Evolutionary conservation across 30 jellyfish, hydroid and myxozoan species (phyloP).

Genomic region (Hydractinia echinata): DNA sequence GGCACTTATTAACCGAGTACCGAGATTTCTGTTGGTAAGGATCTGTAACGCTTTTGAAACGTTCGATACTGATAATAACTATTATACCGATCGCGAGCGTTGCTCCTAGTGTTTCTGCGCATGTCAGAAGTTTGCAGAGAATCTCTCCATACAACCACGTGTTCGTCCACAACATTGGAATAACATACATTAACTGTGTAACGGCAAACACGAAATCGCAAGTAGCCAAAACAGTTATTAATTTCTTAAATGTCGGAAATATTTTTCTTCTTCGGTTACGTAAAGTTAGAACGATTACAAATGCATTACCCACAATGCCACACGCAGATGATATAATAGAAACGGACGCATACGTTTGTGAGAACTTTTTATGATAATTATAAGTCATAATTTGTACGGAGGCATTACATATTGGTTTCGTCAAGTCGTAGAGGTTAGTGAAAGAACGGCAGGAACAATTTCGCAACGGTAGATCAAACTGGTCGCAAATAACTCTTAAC

Average conservation of each 20-base stretch:
- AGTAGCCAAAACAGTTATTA: constrained; percentile 32
- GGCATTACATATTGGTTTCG: too few relatives aligned
- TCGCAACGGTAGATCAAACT: too few relatives aligned
- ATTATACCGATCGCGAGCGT: constrained; percentile 34
- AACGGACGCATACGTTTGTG: not conserved
- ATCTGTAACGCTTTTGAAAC: constrained; percentile 22
- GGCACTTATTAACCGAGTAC: not conserved
- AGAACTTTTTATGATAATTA: not conserved
- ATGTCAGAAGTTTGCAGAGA: not conserved
- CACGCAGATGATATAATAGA: not conserved
- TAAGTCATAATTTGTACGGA: too few relatives aligned
- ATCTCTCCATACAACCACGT: constrained; percentile 10
- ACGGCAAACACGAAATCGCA: constrained; percentile 35
- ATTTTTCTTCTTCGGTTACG: not conserved
- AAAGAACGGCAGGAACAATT: too few relatives aligned
- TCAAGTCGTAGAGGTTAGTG: too few relatives aligned
- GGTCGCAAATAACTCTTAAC: too few relatives aligned
- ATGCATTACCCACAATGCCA: constrained; percentile 9
- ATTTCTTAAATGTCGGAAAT: constrained; percentile 22
- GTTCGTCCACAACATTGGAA: constrained; percentile 27
- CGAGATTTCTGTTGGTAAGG: constrained; percentile 20
- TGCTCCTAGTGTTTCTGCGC: constrained; percentile 17
- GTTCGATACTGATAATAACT: constrained; percentile 43
- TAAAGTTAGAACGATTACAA: not conserved
- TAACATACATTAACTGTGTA: constrained; percentile 27